phyloP scores from a whole-genome alignment of 1,140 invertebrate species.

The Aethina tumida region DNA sequence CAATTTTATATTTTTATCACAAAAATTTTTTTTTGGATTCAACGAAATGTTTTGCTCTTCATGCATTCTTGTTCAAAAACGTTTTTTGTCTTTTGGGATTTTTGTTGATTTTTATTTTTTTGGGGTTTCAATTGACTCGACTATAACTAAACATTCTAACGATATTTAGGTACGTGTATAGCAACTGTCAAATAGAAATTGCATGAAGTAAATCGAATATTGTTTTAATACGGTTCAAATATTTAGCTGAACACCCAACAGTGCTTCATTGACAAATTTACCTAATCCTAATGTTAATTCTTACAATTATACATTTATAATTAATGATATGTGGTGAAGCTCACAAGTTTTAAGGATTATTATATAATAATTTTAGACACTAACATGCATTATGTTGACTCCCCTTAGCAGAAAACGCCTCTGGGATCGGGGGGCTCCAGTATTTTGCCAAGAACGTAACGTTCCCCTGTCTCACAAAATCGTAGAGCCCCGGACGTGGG shows the following conservation, averaged over 20 bases:
- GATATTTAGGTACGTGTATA: conserved; percentile 28
- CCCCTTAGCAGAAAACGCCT: conserved; percentile 15
- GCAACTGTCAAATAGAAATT: too few relatives aligned
- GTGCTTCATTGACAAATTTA: conserved; percentile 22
- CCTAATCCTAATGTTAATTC: conserved; percentile 10
- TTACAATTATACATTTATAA: conserved; percentile 15
- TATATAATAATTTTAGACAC: conserved; percentile 12
- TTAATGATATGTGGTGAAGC: conserved; percentile 26
- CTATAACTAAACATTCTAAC: too few relatives aligned
- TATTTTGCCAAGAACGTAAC: conserved; percentile 11
- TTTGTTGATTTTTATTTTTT: too few relatives aligned
- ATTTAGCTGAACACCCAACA: conserved; percentile 14
- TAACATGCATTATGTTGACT: conserved; percentile 21
- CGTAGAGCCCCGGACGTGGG: conserved; percentile 4
- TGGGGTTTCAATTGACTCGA: too few relatives aligned
- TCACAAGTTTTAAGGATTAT: conserved; percentile 19
- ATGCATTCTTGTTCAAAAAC: too few relatives aligned
- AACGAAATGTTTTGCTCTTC: too few relatives aligned
- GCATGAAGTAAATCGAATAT: conserved; percentile 8
- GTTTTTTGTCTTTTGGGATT: too few relatives aligned
- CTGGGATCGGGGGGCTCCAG: neutral
- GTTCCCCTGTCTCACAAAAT: conserved; percentile 23
- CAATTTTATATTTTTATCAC: too few relatives aligned
- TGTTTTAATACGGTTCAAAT: too few relatives aligned
- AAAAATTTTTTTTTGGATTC: too few relatives aligned